Evolutionary conservation across 2,113 vertebrate genomes (phyloP), one percentile per base, ranked within the genome.

Genomic region (Micromys minutus): DNA sequence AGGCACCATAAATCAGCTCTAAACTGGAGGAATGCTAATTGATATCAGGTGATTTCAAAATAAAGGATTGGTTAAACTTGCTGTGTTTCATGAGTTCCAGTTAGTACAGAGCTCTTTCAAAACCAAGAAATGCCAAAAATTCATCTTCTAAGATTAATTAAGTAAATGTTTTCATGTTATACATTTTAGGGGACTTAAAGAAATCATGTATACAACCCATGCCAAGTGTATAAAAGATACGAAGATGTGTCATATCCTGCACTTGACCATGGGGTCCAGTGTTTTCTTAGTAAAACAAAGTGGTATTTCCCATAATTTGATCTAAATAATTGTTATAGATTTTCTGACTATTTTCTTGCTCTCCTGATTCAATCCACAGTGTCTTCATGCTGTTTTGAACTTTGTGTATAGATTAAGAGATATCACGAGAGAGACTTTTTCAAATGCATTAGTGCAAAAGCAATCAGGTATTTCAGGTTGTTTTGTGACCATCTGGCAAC

Each of bases 21-120:
- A 97, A 98, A 98, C 98, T 98, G 97, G 98, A 98, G 98, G 98
- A 98, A 98, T 98, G 98, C 98, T 99, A 98, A 99, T 98, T 98
- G 98, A 97, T 98, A 98, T 99, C 98, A 99, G 98, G 98, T 98
- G 98, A 98, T 98, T 98, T 97, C 96, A 96, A 97, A 97, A 98
- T 92, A 90, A 97, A 94, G 95, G 36, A 91, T 98, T 97, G 94
- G 96, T 98, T 98, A 97, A 98, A 98, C 96, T 98, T 96, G 95
- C 79, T 98, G 95, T 96, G 92, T 98, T 96, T 67, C 98, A 97
- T 97, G 94, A 97, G 97, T 97, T 97, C 96, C 95, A 97, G 97
- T 97, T 97, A 93, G 95, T 91, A 8, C 12, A 0, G 96, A 96
- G 76, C 22, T 84, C 87, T 94, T 97, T 96, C 94, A 97, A 98